phyloP scores from a whole-genome alignment of 2,888 invertebrate genomes.

The Linnaemya tessellans region DNA sequence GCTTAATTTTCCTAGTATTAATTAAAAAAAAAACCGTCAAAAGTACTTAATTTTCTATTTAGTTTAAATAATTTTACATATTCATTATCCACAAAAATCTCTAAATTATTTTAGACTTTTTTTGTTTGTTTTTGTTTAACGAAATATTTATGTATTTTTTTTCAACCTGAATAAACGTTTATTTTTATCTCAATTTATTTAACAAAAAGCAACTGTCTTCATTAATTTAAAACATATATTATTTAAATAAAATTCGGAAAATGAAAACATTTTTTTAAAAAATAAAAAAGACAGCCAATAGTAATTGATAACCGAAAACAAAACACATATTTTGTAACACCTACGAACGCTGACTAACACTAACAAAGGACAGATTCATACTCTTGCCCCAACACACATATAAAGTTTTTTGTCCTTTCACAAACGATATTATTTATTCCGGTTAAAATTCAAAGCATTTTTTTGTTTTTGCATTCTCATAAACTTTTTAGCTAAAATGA shows the following conservation, averaged over 20 bases:
- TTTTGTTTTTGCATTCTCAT: conserved; percentile 20
- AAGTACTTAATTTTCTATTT: conserved; percentile 35
- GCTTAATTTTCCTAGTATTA: conserved; percentile 39
- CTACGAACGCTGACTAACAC: conserved; percentile 25
- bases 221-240: conserved; percentile 62
- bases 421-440: conserved; percentile 55
- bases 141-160: conserved; percentile 23
- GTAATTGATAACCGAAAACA: conserved; percentile 71
- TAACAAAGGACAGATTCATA: conserved; percentile 28
- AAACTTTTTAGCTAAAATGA: conserved; percentile 51
- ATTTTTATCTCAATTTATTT: conserved; percentile 47
- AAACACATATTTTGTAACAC: conserved; percentile 60
- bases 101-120: conserved; percentile 30
- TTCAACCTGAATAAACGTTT: conserved; percentile 1
- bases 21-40: neutral
- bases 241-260: conserved; percentile 27
- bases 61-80: conserved; percentile 47
- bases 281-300: conserved; percentile 34
- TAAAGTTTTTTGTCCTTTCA: conserved; percentile 22
- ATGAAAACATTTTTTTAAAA: neutral
- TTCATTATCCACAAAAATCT: conserved; percentile 37
- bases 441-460: conserved; percentile 49
- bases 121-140: conserved; percentile 9
- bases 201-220: conserved; percentile 66
- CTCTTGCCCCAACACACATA: neutral